These are phyloP conservation scores for Glyphotaelius pellucidus DNA, from an alignment of 2,888 invertebrate species.

Conservation along the genomic window DNA sequence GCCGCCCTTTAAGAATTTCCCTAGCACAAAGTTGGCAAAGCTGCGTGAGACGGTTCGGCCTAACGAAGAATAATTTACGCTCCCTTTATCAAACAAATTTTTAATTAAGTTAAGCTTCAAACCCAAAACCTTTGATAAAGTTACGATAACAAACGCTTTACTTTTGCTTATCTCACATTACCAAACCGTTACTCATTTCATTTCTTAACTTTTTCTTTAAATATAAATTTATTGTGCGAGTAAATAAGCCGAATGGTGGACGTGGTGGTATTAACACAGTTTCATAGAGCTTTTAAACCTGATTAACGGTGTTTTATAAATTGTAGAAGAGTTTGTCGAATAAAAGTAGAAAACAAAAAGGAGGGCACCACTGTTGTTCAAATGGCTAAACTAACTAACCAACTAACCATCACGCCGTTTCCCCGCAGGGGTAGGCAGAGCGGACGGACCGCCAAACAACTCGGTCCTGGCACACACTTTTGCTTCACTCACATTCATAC, in stretches of 20 bases:
- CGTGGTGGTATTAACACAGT: background rate
- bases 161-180: background rate
- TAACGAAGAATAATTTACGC: constrained; percentile 40
- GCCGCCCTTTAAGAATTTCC: background rate
- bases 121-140: background rate
- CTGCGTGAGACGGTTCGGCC: background rate
- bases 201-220: background rate
- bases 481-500: too few relatives aligned
- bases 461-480: too few relatives aligned
- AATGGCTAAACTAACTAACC: too few relatives aligned
- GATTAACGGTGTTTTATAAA: background rate
- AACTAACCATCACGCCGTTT: too few relatives aligned
- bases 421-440: too few relatives aligned
- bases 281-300: background rate
- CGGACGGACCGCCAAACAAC: too few relatives aligned
- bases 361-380: too few relatives aligned
- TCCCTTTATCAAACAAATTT: background rate
- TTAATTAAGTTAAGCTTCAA: background rate
- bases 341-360: too few relatives aligned
- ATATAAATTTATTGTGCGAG: background rate
- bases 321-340: too few relatives aligned
- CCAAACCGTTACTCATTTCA: background rate
- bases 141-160: background rate
- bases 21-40: background rate
- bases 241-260: background rate